Conservation (phyloP, 2,888 invertebrate species). For the Acanthosepion esculentum region DNA sequence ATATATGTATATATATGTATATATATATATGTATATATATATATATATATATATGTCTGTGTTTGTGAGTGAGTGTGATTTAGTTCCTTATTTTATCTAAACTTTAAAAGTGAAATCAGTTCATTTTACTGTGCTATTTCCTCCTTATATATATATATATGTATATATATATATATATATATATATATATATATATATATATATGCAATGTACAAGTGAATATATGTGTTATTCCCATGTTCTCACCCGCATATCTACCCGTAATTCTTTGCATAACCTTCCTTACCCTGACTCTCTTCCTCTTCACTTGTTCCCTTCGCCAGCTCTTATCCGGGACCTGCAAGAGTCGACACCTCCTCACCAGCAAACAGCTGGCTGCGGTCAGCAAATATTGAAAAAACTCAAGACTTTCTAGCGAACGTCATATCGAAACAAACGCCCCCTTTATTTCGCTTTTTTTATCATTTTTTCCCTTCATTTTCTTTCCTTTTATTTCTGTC, state of each 20-base stretch:
- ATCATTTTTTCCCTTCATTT: background rate
- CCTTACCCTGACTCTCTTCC: background rate
- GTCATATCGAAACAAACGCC: constrained; percentile 11
- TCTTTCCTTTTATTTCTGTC: background rate
- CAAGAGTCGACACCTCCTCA: constrained; percentile 25
- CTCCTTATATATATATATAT: background rate
- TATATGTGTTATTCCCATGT: background rate
- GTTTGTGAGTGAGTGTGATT: no score
- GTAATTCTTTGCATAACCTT: background rate
- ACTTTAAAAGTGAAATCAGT: no score
- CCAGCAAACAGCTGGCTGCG: constrained; percentile 33
- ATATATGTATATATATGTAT: no score
- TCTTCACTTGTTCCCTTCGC: background rate
- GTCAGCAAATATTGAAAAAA: constrained; percentile 33
- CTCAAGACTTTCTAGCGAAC: background rate
- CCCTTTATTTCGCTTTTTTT: background rate
- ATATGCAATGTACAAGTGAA: background rate
- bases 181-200: constrained; percentile 33
- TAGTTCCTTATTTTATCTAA: no score
- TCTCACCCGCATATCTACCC: background rate
- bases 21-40: no score
- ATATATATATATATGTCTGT: no score
- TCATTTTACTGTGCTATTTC: no score
- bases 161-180: constrained; percentile 33
- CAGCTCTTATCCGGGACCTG: background rate